These are phyloP conservation scores for Arenicola marina DNA, from an alignment of 2,888 invertebrate species.

Conservation along the genomic window DNA sequence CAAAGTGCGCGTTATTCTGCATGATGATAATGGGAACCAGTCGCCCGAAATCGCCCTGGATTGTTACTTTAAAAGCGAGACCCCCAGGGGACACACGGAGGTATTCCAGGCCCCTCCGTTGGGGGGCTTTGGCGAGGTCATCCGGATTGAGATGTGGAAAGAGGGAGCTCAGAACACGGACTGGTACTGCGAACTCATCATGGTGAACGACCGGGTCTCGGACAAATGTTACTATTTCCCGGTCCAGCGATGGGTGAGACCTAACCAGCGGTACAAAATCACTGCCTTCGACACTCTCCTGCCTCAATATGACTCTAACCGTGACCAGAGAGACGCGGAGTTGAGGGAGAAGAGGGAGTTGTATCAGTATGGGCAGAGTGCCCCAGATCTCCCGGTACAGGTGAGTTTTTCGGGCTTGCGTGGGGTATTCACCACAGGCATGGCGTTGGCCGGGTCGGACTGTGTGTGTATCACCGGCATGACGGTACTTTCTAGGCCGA, in stretches of 20 bases:
- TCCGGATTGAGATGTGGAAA: slow-evolving; percentile 58
- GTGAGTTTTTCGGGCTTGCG: no score
- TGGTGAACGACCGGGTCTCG: slow-evolving; percentile 42
- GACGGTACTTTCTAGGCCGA: no score
- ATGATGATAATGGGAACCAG: slow-evolving; percentile 51
- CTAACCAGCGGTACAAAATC: slow-evolving; percentile 51
- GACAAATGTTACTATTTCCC: slow-evolving; percentile 54
- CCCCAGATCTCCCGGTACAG: slow-evolving; percentile 37
- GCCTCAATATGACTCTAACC: slow-evolving; percentile 59
- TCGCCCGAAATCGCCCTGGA: slow-evolving; percentile 55
- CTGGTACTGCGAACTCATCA: slow-evolving; percentile 59
- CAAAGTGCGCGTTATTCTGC: slow-evolving; percentile 57
- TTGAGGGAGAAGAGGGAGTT: slow-evolving; percentile 51
- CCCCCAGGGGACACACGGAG: slow-evolving; percentile 57
- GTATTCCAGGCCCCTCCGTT: slow-evolving; percentile 43
- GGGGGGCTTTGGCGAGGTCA: slow-evolving; percentile 35
- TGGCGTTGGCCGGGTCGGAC: no score
- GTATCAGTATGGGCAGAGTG: slow-evolving; percentile 34
- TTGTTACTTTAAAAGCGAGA: slow-evolving; percentile 51
- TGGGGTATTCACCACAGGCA: no score
- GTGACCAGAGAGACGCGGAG: slow-evolving; percentile 54
- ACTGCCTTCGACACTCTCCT: slow-evolving; percentile 57
- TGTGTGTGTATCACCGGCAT: no score
- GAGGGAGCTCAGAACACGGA: slow-evolving; percentile 51
- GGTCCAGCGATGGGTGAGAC: slow-evolving; percentile 60